Conservation (phyloP, 2,113 vertebrate species). For the Paracyprichromis sp. region DNA sequence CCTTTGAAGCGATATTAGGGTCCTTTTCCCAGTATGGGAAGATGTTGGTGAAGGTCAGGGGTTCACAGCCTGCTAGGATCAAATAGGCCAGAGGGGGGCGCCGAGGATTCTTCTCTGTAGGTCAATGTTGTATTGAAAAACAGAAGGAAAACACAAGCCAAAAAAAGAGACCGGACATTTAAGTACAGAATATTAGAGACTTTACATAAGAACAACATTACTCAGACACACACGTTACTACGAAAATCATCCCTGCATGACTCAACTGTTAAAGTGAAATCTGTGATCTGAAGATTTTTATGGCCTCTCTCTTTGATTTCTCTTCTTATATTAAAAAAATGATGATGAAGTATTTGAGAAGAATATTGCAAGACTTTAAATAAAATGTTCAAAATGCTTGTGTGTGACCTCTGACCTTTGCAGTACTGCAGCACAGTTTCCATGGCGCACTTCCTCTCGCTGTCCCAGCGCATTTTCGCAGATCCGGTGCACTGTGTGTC, state of each 20-base stretch:
- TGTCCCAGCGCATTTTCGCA: conserved; percentile 75
- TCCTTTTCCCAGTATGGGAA: conserved; percentile 76
- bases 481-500: conserved; percentile 69
- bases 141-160: not conserved
- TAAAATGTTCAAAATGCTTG: not conserved
- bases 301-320: not conserved
- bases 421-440: conserved; percentile 75
- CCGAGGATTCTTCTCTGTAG: conserved; percentile 71
- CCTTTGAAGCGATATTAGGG: conserved; percentile 45
- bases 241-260: not conserved
- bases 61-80: conserved; percentile 71
- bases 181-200: not conserved
- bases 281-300: not conserved
- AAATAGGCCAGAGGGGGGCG: conserved; percentile 74
- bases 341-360: not conserved
- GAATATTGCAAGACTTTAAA: not conserved
- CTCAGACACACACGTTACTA: not conserved
- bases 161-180: not conserved
- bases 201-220: not conserved
- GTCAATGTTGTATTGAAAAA: not conserved
- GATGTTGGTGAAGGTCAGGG: conserved; percentile 78
- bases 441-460: conserved; percentile 76
- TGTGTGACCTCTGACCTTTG: conserved; percentile 63
- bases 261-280: not conserved
- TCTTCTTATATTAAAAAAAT: not conserved